These are phyloP conservation scores for Cosmia trapezina DNA, from an alignment of 2,888 invertebrate species.

Conservation along the genomic window DNA sequence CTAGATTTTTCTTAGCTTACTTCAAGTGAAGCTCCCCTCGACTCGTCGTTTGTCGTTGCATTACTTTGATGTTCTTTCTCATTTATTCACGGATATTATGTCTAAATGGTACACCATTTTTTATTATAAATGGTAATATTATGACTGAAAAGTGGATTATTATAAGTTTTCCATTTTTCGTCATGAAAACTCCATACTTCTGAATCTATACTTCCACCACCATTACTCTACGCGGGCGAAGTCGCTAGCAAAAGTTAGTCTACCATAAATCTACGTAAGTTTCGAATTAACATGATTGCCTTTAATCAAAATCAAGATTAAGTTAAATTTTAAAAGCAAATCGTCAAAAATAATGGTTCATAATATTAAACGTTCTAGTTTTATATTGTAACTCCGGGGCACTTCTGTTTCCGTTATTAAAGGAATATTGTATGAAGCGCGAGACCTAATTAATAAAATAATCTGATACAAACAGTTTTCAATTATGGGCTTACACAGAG, in stretches of 20 bases:
- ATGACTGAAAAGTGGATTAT: neutral
- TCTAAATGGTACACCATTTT: neutral
- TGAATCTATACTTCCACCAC: neutral
- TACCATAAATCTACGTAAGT: no score
- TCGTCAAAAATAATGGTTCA: slow-evolving; percentile 16
- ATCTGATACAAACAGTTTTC: slow-evolving; percentile 59
- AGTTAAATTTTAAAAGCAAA: neutral
- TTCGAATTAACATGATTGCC: neutral
- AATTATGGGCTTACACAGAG: slow-evolving; percentile 49
- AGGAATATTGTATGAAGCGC: slow-evolving; percentile 27
- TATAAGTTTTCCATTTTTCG: neutral
- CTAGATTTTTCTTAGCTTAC: slow-evolving; percentile 58
- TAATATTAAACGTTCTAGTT: slow-evolving; percentile 10
- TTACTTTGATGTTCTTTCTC: slow-evolving; percentile 25
- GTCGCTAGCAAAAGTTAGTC: no score
- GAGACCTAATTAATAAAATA: slow-evolving; percentile 58
- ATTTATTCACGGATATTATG: slow-evolving; percentile 4
- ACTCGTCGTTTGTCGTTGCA: neutral
- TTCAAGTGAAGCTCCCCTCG: slow-evolving; percentile 16
- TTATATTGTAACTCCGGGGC: slow-evolving; percentile 15
- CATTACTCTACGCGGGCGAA: no score
- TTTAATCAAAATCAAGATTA: slow-evolving; percentile 8
- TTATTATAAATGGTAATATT: neutral
- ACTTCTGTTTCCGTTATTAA: slow-evolving; percentile 35
- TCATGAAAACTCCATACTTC: neutral